These are phyloP conservation scores for Brachyhypopomus occidentalis DNA, from an alignment of 2,113 vertebrate species.

Conservation along the genomic window DNA sequence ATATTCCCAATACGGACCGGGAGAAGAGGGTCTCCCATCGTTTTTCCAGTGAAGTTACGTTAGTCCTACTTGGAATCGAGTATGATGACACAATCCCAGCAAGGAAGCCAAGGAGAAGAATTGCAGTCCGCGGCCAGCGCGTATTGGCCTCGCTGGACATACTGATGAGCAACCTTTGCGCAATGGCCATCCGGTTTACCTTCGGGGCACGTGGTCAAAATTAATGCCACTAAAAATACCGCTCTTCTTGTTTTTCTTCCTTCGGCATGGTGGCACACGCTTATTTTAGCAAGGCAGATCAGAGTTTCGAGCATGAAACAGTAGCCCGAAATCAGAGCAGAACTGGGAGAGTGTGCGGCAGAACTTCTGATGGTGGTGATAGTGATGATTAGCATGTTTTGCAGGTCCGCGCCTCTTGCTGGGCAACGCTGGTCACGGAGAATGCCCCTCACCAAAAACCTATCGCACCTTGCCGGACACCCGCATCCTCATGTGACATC, in stretches of 20 bases:
- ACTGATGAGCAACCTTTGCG: slow-evolving; percentile 87
- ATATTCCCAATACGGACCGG: slow-evolving; percentile 85
- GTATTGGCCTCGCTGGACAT: slow-evolving; percentile 84
- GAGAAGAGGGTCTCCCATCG: slow-evolving; percentile 87
- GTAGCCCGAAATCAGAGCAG: slow-evolving; percentile 78
- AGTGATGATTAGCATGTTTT: slow-evolving; percentile 86
- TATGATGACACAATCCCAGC: slow-evolving; percentile 80
- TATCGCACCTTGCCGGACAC: slow-evolving; percentile 80
- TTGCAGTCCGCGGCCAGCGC: slow-evolving; percentile 80
- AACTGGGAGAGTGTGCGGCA: slow-evolving; percentile 75
- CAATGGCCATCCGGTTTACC: slow-evolving; percentile 87
- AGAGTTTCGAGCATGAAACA: slow-evolving; percentile 86
- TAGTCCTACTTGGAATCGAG: slow-evolving; percentile 81
- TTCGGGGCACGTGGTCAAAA: slow-evolving; percentile 93
- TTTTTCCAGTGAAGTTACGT: slow-evolving; percentile 83
- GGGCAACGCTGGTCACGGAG: slow-evolving; percentile 74
- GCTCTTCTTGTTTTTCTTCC: slow-evolving; percentile 90
- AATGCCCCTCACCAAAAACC: slow-evolving; percentile 75
- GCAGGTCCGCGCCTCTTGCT: slow-evolving; percentile 72
- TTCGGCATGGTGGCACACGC: slow-evolving; percentile 89
- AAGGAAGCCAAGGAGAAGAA: slow-evolving; percentile 83
- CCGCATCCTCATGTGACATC: slow-evolving; percentile 82
- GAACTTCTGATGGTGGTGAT: slow-evolving; percentile 70
- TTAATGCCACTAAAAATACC: slow-evolving; percentile 95
- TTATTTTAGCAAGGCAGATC: slow-evolving; percentile 92